These are phyloP conservation scores for Misgurnus anguillicaudatus DNA, from an alignment of 2,113 vertebrate species.

Conservation along the genomic window DNA sequence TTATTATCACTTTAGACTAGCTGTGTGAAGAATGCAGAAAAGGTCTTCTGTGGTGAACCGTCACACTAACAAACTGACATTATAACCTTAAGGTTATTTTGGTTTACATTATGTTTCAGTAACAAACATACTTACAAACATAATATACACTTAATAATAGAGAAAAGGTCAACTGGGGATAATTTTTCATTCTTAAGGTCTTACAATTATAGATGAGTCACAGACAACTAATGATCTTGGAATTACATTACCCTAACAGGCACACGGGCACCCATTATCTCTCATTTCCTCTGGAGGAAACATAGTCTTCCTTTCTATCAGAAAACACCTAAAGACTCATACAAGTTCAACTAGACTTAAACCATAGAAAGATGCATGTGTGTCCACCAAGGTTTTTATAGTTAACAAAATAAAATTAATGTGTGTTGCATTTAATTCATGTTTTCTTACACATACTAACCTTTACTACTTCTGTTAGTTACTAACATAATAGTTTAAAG, in stretches of 20 bases:
- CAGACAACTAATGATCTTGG: slow-evolving; percentile 23
- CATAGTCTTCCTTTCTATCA: slow-evolving; percentile 29
- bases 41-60: neutral
- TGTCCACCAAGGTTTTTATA: too few species aligned
- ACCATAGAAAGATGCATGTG: slow-evolving; percentile 35
- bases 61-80: neutral
- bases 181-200: slow-evolving; percentile 2
- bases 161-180: slow-evolving; percentile 20
- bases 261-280: slow-evolving; percentile 12
- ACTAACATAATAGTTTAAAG: too few species aligned
- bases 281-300: slow-evolving; percentile 47
- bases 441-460: too few species aligned
- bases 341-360: neutral
- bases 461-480: too few species aligned
- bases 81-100: slow-evolving; percentile 32
- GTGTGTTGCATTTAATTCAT: too few species aligned
- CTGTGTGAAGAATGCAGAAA: neutral
- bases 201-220: neutral
- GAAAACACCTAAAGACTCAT: slow-evolving; percentile 18
- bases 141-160: slow-evolving; percentile 35
- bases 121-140: slow-evolving; percentile 61
- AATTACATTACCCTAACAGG: neutral
- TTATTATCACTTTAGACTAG: too few species aligned
- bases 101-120: slow-evolving; percentile 32
- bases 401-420: neutral